Base-by-base conservation (phyloP, 2,113 vertebrate species). In the Terrapene triunguis region DNA sequence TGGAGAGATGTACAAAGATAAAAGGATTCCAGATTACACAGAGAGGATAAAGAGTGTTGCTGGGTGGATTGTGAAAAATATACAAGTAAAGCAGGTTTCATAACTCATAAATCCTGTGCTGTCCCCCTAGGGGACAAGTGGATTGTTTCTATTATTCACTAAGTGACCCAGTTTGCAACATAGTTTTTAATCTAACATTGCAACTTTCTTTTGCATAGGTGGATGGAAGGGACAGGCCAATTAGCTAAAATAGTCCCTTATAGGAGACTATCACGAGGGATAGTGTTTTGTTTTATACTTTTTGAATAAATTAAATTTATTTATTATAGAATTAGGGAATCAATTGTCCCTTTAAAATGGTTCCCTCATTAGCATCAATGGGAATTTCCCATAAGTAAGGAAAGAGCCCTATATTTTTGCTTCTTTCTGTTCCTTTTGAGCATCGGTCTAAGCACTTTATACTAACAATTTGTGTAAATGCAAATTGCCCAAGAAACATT, bases 1-100 rank as follows among this genome's bases (percentile, higher is more conserved):
- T 90, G 50, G 89, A 94, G 95, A 95, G 83, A 95, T 78, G 84
- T 89, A 94, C 1, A 6, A 88, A 97, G 88, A 97, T 96, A 21
- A 95, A 96, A 97, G 94, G 76, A 54, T 94, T 97, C 25, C 0
- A 53, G 47, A 93, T n/a, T 96, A 95, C 8, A 21, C 81, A 80
- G 87, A 81, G 90, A 90, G 38, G 92, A 87, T 89, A 89, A 91
- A 89, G 12, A 38, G 1, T 95, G 72, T 97, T 84, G 32, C 42
- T 94, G 59, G 54, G 89, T 84, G 95, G 42, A 89, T 85, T 95
- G 55, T 87, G 65, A 92, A 96, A 96, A 80, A 57, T 78, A 92
- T 29, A 57, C 92, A 93, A 96, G 89, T 88, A 96, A 96, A 97
- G 83, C 83, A 95, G 87, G 48, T 92, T 17, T 0, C 44, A 22